A percentile compares a stretch with the other conserved stretches of the same genome.
phyloP scores from a whole-genome alignment of 2,797 vertebrate genomes.

The Periophthalmus magnuspinnatus region DNA sequence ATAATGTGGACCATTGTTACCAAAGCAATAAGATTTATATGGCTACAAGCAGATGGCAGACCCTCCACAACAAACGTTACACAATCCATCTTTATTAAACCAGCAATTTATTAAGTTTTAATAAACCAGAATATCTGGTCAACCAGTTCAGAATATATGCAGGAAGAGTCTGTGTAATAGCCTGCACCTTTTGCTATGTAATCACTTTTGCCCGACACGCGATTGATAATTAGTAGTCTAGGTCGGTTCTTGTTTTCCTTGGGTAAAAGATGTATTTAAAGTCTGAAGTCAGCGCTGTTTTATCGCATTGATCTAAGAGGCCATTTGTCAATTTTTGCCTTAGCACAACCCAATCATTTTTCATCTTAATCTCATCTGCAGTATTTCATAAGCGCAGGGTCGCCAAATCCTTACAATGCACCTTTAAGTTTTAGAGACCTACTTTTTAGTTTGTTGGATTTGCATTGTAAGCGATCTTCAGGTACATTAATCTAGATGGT shows the following conservation, averaged over 20 bases:
- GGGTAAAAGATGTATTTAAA: neutral
- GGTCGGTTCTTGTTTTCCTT: neutral
- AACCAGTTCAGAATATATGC: too few species aligned
- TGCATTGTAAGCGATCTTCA: neutral
- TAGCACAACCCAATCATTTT: neutral
- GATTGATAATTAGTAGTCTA: neutral
- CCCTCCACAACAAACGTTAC: too few species aligned
- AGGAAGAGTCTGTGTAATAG: too few species aligned
- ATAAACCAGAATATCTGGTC: too few species aligned
- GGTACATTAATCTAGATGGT: constrained; percentile 8
- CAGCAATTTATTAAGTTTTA: too few species aligned
- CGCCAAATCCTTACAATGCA: neutral
- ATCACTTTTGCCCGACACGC: neutral
- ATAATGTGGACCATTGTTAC: too few species aligned
- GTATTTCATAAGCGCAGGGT: neutral
- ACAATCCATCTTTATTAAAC: too few species aligned
- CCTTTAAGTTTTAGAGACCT: constrained; percentile 5
- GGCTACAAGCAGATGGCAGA: too few species aligned
- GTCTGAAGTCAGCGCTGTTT: neutral
- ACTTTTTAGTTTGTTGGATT: constrained; percentile 6
- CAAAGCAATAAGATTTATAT: too few species aligned
- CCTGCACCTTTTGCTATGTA: too few species aligned
- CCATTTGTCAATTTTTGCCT: neutral
- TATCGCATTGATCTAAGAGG: neutral
- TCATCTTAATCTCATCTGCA: neutral